These are phyloP conservation scores for Hucho hucho DNA, from an alignment of 2,113 vertebrate species.

Conservation along the genomic window DNA sequence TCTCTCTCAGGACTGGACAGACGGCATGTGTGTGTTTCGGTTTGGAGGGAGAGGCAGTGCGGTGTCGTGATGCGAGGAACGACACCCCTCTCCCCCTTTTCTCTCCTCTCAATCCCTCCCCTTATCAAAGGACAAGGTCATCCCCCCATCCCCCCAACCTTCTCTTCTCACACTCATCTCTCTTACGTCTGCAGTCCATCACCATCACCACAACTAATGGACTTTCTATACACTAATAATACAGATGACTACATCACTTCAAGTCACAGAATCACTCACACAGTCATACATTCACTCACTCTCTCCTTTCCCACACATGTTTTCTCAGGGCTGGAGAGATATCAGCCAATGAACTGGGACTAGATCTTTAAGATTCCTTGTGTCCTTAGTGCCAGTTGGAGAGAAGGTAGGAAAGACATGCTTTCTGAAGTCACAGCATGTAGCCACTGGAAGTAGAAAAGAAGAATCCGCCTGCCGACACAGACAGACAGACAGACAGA, in stretches of 20 bases:
- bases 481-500: neutral
- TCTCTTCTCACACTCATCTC: neutral
- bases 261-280: neutral
- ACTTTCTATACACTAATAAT: neutral
- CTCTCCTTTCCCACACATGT: neutral
- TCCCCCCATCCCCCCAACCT: neutral
- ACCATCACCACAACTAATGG: neutral
- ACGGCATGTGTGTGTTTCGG: neutral
- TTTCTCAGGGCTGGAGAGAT: neutral
- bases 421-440: neutral
- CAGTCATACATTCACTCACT: neutral
- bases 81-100: neutral
- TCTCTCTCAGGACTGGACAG: conserved; percentile 21
- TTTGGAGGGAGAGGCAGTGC: neutral
- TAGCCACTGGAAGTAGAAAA: neutral
- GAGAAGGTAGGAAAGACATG: neutral
- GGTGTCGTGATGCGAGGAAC: neutral
- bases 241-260: neutral
- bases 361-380: neutral
- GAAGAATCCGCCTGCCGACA: neutral
- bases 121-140: conserved; percentile 21
- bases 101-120: neutral
- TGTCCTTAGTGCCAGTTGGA: neutral
- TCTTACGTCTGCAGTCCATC: too few relatives aligned
- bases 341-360: neutral